Evolutionary conservation across 2,797 vertebrate genomes (phyloP), one percentile per base, ranked within the genome.

Genomic region (Schizothorax lantsangensis): DNA sequence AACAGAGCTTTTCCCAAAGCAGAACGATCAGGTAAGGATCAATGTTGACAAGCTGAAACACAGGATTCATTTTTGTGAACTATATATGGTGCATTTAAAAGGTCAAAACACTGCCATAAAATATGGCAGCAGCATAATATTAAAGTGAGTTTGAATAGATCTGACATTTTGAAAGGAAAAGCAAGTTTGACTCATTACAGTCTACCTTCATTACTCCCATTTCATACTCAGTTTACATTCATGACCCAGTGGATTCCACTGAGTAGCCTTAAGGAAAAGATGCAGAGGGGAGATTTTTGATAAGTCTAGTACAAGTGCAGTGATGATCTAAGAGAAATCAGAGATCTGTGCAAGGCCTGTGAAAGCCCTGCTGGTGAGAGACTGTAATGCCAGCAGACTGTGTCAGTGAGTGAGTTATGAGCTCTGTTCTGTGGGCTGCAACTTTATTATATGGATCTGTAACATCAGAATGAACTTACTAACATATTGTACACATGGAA

Each of bases 361-460:
- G 77, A 83, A 85, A 83, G 54, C 79, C 17, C 19, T n/a, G 79
- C 45, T 69, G 79, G 71, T 73, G 45, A 83, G 38, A 62, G 45
- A 57, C 59, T 89, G 79, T 64, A 54, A 73, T 68, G 79, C 73
- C 54, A 62, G 43, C 19, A 47, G 80, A 80, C 54, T 47, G 19
- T 75, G 86, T 71, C 79, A 86, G 26, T 38, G 26, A 62, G 14
- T 84, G 81, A 77, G 45, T 83, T 69, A 83, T 84, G 66, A 26
- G n/a, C 52, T 33, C 26, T 79, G 54, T 23, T 17, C 17, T 52
- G 10, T 83, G 43, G 21, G 38, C 17, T 52, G 14, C 74, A 69
- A 84, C 52, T 47, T 79, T 66, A 36, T 83, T 85, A 54, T 87
- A 77, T 59, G 45, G 71, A 59, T 36, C n/a, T 75, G 19, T 47